These are phyloP conservation scores for Xenopus petersii DNA, from an alignment of 2,797 vertebrate species.

Conservation along the genomic window DNA sequence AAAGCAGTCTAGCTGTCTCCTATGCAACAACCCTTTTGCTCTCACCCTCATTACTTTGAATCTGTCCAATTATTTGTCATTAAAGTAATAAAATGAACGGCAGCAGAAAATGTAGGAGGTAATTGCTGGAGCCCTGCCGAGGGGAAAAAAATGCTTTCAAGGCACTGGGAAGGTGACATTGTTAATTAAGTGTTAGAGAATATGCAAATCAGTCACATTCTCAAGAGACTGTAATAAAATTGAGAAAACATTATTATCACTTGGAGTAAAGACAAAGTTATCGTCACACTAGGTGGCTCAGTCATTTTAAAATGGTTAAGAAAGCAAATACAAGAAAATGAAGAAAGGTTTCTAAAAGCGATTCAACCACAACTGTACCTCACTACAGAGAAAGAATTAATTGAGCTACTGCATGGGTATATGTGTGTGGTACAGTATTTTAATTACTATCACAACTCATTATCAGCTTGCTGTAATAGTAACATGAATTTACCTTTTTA, in stretches of 20 bases:
- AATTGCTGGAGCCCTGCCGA: slow-evolving; percentile 70
- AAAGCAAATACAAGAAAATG: slow-evolving; percentile 36
- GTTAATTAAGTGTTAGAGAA: slow-evolving; percentile 76
- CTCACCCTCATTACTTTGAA: slow-evolving; percentile 80
- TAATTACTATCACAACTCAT: slow-evolving; percentile 37
- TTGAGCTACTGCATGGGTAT: slow-evolving; percentile 17
- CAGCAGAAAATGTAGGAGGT: slow-evolving; percentile 73
- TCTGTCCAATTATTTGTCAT: slow-evolving; percentile 83
- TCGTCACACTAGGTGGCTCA: slow-evolving; percentile 52
- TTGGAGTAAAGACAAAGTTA: slow-evolving; percentile 58
- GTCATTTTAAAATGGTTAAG: slow-evolving; percentile 41
- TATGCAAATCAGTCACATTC: slow-evolving; percentile 70
- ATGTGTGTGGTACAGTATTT: slow-evolving; percentile 37
- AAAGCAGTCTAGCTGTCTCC: slow-evolving; percentile 65
- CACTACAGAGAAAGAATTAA: slow-evolving; percentile 28
- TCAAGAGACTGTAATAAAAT: slow-evolving; percentile 69
- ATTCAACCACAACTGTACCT: slow-evolving; percentile 26
- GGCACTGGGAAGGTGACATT: slow-evolving; percentile 71
- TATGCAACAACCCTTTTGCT: slow-evolving; percentile 71
- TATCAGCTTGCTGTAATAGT: slow-evolving; percentile 28
- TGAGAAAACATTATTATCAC: slow-evolving; percentile 68
- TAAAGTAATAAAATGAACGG: slow-evolving; percentile 79
- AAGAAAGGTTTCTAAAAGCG: slow-evolving; percentile 27
- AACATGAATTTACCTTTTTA: background rate
- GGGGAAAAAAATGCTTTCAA: slow-evolving; percentile 64